These are phyloP conservation scores for Herpailurus yagouaroundi DNA, from an alignment of 2,113 vertebrate genomes.

Conservation along the genomic window DNA sequence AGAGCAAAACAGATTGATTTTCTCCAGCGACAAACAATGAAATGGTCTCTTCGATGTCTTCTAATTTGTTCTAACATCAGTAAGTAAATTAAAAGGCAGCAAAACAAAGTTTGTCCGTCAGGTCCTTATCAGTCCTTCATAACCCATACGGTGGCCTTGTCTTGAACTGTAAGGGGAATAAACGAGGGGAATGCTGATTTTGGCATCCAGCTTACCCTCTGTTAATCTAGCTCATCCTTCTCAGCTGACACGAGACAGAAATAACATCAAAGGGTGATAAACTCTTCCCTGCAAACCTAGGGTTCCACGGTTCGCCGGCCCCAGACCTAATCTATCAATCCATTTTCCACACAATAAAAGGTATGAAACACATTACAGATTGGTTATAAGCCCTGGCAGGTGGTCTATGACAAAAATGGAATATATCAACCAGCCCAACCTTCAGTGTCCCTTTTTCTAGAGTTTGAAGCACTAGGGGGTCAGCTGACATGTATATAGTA, in stretches of 20 bases:
- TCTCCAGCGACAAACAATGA: slow-evolving; percentile 70
- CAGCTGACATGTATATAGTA: slow-evolving; percentile 69
- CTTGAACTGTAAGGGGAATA: slow-evolving; percentile 83
- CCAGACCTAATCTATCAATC: slow-evolving; percentile 88
- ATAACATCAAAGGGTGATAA: slow-evolving; percentile 90
- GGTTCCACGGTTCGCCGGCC: slow-evolving; percentile 85
- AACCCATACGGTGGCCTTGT: slow-evolving; percentile 71
- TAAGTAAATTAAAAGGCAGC: slow-evolving; percentile 81
- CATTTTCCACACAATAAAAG: slow-evolving; percentile 88
- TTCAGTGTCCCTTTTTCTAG: slow-evolving; percentile 65
- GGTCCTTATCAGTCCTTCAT: slow-evolving; percentile 79
- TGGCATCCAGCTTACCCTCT: slow-evolving; percentile 86
- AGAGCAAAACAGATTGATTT: slow-evolving; percentile 78
- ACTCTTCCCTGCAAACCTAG: slow-evolving; percentile 85
- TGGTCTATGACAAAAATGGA: slow-evolving; percentile 84
- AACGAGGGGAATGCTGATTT: slow-evolving; percentile 85
- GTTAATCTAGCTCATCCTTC: slow-evolving; percentile 89
- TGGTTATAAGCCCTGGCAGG: slow-evolving; percentile 84
- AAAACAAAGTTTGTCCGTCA: slow-evolving; percentile 81
- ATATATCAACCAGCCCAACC: slow-evolving; percentile 77
- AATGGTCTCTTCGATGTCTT: slow-evolving; percentile 70
- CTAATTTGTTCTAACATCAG: slow-evolving; percentile 81
- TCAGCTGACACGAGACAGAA: slow-evolving; percentile 86
- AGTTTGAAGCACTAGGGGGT: slow-evolving; percentile 80
- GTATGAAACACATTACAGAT: slow-evolving; percentile 87